These are phyloP conservation scores for Orius insidiosus DNA, from an alignment of 1,140 invertebrate genomes.

Conservation along the genomic window DNA sequence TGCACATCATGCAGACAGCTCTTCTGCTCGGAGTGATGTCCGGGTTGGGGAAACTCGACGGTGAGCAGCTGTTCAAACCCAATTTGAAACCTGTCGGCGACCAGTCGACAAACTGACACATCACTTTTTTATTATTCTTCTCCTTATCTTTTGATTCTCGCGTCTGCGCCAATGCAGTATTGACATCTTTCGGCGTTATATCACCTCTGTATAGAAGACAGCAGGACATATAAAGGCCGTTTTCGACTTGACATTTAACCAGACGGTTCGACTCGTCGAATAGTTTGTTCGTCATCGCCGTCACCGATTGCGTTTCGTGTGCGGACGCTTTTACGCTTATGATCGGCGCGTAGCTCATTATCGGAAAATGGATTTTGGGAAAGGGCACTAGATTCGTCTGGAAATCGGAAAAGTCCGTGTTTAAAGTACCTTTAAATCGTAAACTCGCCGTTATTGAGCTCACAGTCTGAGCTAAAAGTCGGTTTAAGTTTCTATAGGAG, in stretches of 20 bases:
- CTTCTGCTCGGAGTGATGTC: not conserved
- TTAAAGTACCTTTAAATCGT: constrained; percentile 52
- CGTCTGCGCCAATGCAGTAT: constrained; percentile 30
- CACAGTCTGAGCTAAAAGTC: constrained; percentile 48
- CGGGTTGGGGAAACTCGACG: too few species aligned
- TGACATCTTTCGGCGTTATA: constrained; percentile 42
- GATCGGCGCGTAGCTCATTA: constrained; percentile 34
- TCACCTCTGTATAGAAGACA: constrained; percentile 37
- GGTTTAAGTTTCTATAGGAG: constrained; percentile 50
- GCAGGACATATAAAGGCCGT: constrained; percentile 38
- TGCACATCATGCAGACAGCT: constrained; percentile 62
- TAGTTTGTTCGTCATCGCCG: constrained; percentile 29
- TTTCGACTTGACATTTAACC: constrained; percentile 34
- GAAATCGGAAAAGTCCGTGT: constrained; percentile 46
- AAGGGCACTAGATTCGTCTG: constrained; percentile 44
- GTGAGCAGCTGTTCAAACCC: too few species aligned
- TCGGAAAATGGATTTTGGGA: constrained; percentile 22
- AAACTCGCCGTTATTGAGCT: constrained; percentile 40
- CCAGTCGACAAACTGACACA: constrained; percentile 37
- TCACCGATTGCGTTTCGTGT: constrained; percentile 31
- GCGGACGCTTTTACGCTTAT: constrained; percentile 30
- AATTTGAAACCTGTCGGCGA: constrained; percentile 29
- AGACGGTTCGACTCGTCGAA: constrained; percentile 33
- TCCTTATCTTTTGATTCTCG: constrained; percentile 29
- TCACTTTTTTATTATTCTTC: too few species aligned